Base-by-base conservation (phyloP, 2,797 vertebrate genomes). In the Cygnus olor region DNA sequence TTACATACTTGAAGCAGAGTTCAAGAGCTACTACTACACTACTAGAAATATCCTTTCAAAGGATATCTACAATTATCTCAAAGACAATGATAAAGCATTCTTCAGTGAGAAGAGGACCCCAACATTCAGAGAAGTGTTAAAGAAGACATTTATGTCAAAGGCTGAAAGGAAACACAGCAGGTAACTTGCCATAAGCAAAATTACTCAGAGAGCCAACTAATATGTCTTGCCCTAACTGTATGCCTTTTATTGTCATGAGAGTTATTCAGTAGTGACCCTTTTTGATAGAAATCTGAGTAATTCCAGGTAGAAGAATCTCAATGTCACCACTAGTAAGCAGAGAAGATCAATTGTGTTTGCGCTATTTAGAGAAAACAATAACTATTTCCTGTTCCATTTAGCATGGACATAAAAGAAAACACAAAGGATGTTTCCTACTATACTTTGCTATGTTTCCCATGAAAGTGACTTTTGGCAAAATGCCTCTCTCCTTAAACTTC, bases 361-460 rank as follows among this genome's bases (percentile, higher is more conserved):
- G 68, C 47, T 80, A 76, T 90, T 94, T 76, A 82, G 24, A 83
- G 91, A 90, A 83, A 89, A 94, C 36, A 85, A 49, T 93, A 83
- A 40, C 32, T 79, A 85, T 65, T 94, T 95, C 91, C 79, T 82
- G 40, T 63, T 91, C 40, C 38, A 44, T 16, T 27, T 18, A 84
- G n/a, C 34, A 65, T 7, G 14, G 58, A 44, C 38, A 36, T 27
- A 73, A 69, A 71, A 66, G 65, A 78, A 93, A 90, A 81, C 3
- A 65, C n/a, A 85, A 49, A 57, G 27, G 57, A 27, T 27, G 7
- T 70, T 95, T 95, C 85, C 93, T 82, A 60, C 57, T 60, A 66
- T n/a, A 91, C 78, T 79, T 84, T 16, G 30, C 34, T 18, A 13
- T 30, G 16, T 38, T 80, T 83, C 80, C 73, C 58, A 13, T 45